Base-by-base conservation (phyloP, 2,888 invertebrate species). In the Subacronicta megacephala region DNA sequence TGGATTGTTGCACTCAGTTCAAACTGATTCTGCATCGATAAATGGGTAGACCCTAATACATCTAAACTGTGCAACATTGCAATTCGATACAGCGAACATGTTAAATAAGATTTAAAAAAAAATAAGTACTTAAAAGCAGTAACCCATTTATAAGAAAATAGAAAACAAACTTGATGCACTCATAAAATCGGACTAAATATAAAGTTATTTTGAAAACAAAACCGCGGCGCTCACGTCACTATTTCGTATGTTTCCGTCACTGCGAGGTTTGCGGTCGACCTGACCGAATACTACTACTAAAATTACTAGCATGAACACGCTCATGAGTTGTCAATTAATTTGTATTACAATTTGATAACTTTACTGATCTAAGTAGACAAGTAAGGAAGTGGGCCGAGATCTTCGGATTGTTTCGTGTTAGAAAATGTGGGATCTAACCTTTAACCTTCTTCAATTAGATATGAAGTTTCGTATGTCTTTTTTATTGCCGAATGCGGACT, bases 281-380 rank as follows among this genome's bases (percentile, higher is more conserved):
- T 12, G 10, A 15, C 12, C 26, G n/a, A 18, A 29, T 37, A 17
- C 42, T 9, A 10, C 2, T 7, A 16, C n/a, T 38, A 10, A 45
- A 45, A 23, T n/a, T 38, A 9, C 52, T 20, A 6, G 5, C 38
- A 31, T 10, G 31, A 49, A 15, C 31, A 15, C 12, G 33, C 10
- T 2, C 12, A 17, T 35, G 10, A 23, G 23, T n/a, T 13, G 35
- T 18, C 17, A 15, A 54, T 33, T 29, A 46, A 54, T 46, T 54
- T 18, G 26, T 35, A 18, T 29, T 41, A 37, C 10, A 53, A 40
- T 41, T 45, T 45, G 53, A 54, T 12, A 41, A 46, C 35, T 41
- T 45, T 29, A 54, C 41, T 46, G 45, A 26, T n/a, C n/a, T n/a
- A n/a, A 45, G 15, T 44, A 4, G n/a, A n/a, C 5, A 12, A 45